These are phyloP conservation scores for Enteromius afrohamiltoni DNA, from an alignment of 2,797 vertebrate species.

Conservation along the genomic window DNA sequence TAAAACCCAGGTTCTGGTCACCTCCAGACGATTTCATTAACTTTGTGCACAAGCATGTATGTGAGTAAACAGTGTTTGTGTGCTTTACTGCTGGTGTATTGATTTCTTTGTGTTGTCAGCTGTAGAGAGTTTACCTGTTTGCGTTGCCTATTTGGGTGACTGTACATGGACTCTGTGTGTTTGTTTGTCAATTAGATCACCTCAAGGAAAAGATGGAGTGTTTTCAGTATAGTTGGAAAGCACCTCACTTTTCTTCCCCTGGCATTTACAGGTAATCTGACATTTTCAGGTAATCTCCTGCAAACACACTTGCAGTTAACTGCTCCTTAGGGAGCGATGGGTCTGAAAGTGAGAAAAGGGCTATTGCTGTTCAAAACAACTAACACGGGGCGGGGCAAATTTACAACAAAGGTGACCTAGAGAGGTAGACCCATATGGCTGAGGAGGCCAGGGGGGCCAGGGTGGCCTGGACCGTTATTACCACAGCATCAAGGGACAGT, in stretches of 20 bases:
- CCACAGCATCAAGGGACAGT: slow-evolving; percentile 66
- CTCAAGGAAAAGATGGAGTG: slow-evolving; percentile 21
- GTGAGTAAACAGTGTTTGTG: slow-evolving; percentile 21
- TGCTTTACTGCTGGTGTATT: slow-evolving; percentile 26
- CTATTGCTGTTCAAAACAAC: slow-evolving; percentile 50
- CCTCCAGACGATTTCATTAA: background rate
- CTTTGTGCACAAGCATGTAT: background rate
- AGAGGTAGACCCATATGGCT: slow-evolving; percentile 54
- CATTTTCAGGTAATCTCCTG: slow-evolving; percentile 53
- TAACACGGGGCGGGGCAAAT: slow-evolving; percentile 60
- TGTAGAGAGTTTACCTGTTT: slow-evolving; percentile 46
- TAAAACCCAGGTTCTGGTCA: background rate
- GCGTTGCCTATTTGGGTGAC: slow-evolving; percentile 7
- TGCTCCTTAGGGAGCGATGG: slow-evolving; percentile 59
- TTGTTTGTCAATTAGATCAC: slow-evolving; percentile 33
- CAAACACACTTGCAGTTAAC: slow-evolving; percentile 56
- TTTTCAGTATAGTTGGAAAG: slow-evolving; percentile 28
- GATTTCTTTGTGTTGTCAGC: slow-evolving; percentile 34
- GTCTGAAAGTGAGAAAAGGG: slow-evolving; percentile 37
- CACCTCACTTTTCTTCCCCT: slow-evolving; percentile 52
- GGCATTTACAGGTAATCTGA: slow-evolving; percentile 61
- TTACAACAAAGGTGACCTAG: slow-evolving; percentile 72
- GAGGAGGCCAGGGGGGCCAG: slow-evolving; percentile 36
- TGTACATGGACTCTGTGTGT: slow-evolving; percentile 32
- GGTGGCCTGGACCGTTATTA: slow-evolving; percentile 67